Conservation (phyloP, 2,888 invertebrate genomes). For the Drosophila neutralis region DNA sequence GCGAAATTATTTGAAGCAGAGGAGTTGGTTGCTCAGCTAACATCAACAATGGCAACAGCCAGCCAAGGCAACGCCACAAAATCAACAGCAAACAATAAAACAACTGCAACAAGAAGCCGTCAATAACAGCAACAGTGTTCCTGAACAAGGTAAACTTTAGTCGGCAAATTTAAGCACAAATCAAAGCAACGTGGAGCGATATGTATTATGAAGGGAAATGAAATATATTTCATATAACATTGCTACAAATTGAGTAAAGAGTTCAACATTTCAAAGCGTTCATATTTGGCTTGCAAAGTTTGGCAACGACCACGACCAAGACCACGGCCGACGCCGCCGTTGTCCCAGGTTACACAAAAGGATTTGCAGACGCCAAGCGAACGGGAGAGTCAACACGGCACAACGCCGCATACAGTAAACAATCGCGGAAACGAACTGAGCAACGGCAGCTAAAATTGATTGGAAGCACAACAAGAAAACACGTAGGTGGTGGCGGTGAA, state of each 20-base stretch:
- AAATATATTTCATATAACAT: slow-evolving; percentile 55
- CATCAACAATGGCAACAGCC: slow-evolving; percentile 46
- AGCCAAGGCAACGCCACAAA: slow-evolving; percentile 59
- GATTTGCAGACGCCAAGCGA: slow-evolving; percentile 58
- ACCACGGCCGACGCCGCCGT: slow-evolving; percentile 47
- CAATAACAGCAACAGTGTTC: slow-evolving; percentile 26
- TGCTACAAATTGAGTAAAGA: slow-evolving; percentile 60
- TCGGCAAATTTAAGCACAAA: slow-evolving; percentile 44
- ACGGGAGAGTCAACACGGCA: slow-evolving; percentile 41
- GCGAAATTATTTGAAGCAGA: slow-evolving; percentile 58
- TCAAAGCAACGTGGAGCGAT: slow-evolving; percentile 51
- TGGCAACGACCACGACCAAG: slow-evolving; percentile 32
- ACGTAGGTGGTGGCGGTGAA: slow-evolving; percentile 10
- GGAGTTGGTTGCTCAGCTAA: slow-evolving; percentile 51
- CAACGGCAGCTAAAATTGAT: slow-evolving; percentile 70
- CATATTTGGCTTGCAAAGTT: slow-evolving; percentile 58
- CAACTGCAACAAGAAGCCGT: slow-evolving; percentile 13
- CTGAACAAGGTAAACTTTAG: slow-evolving; percentile 26
- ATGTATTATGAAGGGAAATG: slow-evolving; percentile 46
- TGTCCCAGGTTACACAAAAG: slow-evolving; percentile 76
- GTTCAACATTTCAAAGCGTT: slow-evolving; percentile 58
- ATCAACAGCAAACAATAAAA: slow-evolving; percentile 33
- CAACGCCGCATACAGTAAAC: slow-evolving; percentile 39
- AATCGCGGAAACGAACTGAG: slow-evolving; percentile 55
- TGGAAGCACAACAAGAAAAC: slow-evolving; percentile 63